Base-by-base conservation (phyloP, 2,888 invertebrate species). In the Mythimna impura region DNA sequence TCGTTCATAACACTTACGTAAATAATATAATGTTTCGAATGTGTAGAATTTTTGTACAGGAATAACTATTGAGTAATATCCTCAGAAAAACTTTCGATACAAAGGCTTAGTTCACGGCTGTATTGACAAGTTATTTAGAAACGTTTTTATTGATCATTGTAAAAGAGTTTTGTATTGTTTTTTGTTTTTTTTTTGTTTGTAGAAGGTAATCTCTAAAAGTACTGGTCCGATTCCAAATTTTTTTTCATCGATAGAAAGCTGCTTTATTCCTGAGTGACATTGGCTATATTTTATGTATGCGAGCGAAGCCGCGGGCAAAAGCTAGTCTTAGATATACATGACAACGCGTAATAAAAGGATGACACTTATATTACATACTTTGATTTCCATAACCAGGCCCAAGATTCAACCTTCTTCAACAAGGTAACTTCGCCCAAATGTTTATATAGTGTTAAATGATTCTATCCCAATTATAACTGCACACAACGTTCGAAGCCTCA, bases 381-480 rank as follows among this genome's bases (percentile, higher is more conserved):
- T 47, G 63, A 66, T 78, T 70, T 63, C 62, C 81, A 79, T 80
- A 69, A 58, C 40, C 12, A 69, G 63, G 60, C 9, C 22, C 25
- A 74, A 69, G 66, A 57, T 5, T 34, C 25, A 74, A 63, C 60
- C 80, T 79, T 82, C 64, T 14, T 30, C 54, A 7, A 62, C 25
- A 20, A 62, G 50, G 14, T 54, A 40, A 25, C 50, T 65, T 40
- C 12, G 17, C 57, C 52, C 66, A 55, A 67, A 60, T 61, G 25
- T 47, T 72, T 63, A 66, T 73, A 61, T 43, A 68, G 66, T 43
- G 73, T 77, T 69, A 71, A 66, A 63, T 57, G 71, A 68, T 76
- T 73, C 50, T 67, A 77, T 71, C 71, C 60, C 34, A 54, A 72
- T 14, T 54, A 60, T 34, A 62, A 72, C 20, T 54, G 12, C 20